Base-by-base conservation (phyloP, 1,140 invertebrate species). In the Musca domestica region DNA sequence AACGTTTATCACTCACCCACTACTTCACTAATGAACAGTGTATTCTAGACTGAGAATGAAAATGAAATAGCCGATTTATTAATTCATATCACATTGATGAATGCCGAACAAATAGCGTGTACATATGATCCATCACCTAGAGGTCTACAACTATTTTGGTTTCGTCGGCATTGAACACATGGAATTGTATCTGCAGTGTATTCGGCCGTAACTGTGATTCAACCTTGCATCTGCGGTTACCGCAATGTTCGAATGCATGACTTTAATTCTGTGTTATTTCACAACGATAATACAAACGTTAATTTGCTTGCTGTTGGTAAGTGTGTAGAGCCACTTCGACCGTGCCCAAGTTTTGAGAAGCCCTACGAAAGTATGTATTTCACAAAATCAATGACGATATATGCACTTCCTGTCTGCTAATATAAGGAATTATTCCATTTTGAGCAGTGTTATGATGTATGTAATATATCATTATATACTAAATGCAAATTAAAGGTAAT, bases 191-290 rank as follows among this genome's bases (percentile, higher is more conserved):
- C 56, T 61, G 15, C 41, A 34, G 56, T 34, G 3, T 34, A 61
- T 61, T 61, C 56, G 56, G 27, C 56, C 56, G 56, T 61, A 61
- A 61, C 56, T 61, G 22, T 34, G 56, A 61, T 61, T 61, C 27
- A 61, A 61, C 56, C 56, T 61, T 61, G 56, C 56, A 61, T 61
- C 56, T 61, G 56, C 56, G 56, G 56, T 61, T 61, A 61, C 56
- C 19, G 2, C 52, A 56, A 19, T 15, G 27, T 61, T 19, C 10
- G 22, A 61, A 23, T 54, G 52, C 22, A 54, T 51, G 5, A 51
- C 19, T 54, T 25, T 54, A 0, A 54, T 54, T 54, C 4, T 20
- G 19, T 54, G 22, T 54, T 23, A 54, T 54, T 54, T 51, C 17
- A 41, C 34, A 51, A 51, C 48, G 2, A 7, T 51, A 41, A 5